phyloP scores from a whole-genome alignment of 2,888 invertebrate genomes.

The Caradrina clavipalpis region DNA sequence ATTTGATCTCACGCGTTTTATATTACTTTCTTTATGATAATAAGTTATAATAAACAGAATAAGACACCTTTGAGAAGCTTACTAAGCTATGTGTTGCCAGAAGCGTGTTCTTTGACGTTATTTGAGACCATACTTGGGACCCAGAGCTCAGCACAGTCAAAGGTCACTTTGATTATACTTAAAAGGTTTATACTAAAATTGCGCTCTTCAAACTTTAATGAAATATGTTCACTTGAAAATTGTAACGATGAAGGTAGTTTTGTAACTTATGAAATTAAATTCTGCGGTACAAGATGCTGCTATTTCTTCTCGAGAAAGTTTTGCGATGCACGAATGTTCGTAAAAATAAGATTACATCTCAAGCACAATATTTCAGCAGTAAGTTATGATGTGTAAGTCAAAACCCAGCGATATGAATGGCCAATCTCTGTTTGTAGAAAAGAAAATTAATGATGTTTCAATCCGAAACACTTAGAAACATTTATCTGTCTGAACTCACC shows the following conservation, averaged over 20 bases:
- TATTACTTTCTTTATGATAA: slow-evolving; percentile 66
- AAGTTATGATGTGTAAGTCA: slow-evolving; percentile 52
- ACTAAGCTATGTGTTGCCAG: slow-evolving; percentile 69
- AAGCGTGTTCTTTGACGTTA: slow-evolving; percentile 67
- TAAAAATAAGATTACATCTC: slow-evolving; percentile 28
- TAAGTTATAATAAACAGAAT: slow-evolving; percentile 52
- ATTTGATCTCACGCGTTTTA: slow-evolving; percentile 65
- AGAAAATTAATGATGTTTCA: slow-evolving; percentile 84
- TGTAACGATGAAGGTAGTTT: slow-evolving; percentile 62
- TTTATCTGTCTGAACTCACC: slow-evolving; percentile 80
- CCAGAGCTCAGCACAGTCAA: slow-evolving; percentile 63
- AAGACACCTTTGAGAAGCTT: slow-evolving; percentile 66
- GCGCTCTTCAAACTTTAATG: slow-evolving; percentile 72
- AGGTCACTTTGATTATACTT: slow-evolving; percentile 72
- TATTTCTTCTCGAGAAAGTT: slow-evolving; percentile 43
- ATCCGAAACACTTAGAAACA: slow-evolving; percentile 79
- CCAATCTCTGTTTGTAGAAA: slow-evolving; percentile 61
- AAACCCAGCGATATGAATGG: slow-evolving; percentile 57
- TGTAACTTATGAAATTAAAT: slow-evolving; percentile 67
- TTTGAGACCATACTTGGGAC: slow-evolving; percentile 64
- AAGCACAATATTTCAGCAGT: slow-evolving; percentile 20
- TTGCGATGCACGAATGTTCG: slow-evolving; percentile 4
- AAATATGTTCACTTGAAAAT: slow-evolving; percentile 76
- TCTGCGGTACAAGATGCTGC: slow-evolving; percentile 50
- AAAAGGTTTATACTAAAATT: slow-evolving; percentile 69